A percentile compares a stretch with the other conserved stretches of the same genome.
These are phyloP conservation scores for Trachurus trachurus DNA, from an alignment of 2,797 vertebrate genomes.

Conservation along the genomic window DNA sequence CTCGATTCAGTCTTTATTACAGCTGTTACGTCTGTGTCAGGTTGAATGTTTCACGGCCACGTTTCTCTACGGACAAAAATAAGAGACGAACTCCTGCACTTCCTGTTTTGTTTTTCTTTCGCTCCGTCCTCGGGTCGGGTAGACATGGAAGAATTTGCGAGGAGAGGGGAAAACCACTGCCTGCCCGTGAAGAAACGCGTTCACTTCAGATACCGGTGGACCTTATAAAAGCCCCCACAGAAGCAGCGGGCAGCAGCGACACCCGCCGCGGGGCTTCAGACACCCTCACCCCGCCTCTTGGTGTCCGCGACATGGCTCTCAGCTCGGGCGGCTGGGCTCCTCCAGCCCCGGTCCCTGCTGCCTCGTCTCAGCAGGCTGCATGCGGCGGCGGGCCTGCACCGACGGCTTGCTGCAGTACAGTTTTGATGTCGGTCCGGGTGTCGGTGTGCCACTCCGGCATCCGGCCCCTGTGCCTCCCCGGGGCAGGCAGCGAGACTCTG, in stretches of 20 bases:
- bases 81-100: constrained; percentile 64
- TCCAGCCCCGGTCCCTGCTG: constrained; percentile 62
- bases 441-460: constrained; percentile 86
- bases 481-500: constrained; percentile 82
- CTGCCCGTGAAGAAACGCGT: constrained; percentile 52
- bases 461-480: constrained; percentile 79
- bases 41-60: not conserved
- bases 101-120: constrained; percentile 83
- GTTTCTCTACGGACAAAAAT: constrained; percentile 77
- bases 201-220: constrained; percentile 43
- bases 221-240: constrained; percentile 32
- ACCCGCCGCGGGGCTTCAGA: constrained; percentile 39
- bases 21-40: no score
- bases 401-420: constrained; percentile 79
- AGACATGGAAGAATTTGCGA: constrained; percentile 69
- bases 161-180: constrained; percentile 30
- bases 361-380: constrained; percentile 73
- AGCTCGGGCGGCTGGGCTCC: constrained; percentile 82
- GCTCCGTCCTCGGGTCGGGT: constrained; percentile 45
- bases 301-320: constrained; percentile 75
- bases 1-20: not conserved
- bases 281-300: constrained; percentile 31
- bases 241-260: constrained; percentile 36
- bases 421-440: constrained; percentile 90
- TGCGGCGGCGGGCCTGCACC: constrained; percentile 51